Base-by-base conservation (phyloP, 2,113 vertebrate species). In the Leucoraja erinaceus region DNA sequence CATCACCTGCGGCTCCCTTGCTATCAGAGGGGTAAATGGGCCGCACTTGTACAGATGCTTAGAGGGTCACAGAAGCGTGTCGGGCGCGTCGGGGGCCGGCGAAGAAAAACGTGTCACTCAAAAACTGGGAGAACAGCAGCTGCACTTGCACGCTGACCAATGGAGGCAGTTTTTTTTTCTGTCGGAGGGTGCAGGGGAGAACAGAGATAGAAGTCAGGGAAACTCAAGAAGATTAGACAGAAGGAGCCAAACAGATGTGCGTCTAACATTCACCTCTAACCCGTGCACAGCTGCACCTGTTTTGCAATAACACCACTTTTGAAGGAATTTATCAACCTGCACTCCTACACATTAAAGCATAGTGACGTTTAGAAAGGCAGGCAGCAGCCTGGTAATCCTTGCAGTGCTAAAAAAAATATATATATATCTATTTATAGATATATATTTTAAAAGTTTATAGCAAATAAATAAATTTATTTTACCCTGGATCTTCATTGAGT, bases 1-100 rank as follows among this genome's bases (percentile, higher is more conserved):
- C 93, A 93, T 95, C 95, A 96, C 96, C 95, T 96, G 94, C 54
- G 0, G 93, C 47, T 28, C 93, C 93, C 79, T 93, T 93, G 93
- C 7, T 94, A 94, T 94, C 94, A 94, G 93, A 93, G 94, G 38
- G 76, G 93, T 93, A 94, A 95, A 94, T 94, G 12, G 95, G 93
- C 79, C 94, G 72, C 94, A 77, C 95, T 94, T 83, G 93, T 38
- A 93, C 94, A 94, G 94, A 93, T 90, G 94, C 93, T 0, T 3
- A 94, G 93, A 95, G 93, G 94, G 74, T 94, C 95, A 63, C 47
- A 16, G 93, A 95, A 94, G 93, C 93, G 14, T 59, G 20, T 93
- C 95, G 90, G 94, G 94, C 86, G 83, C 93, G 93, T 93, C 93
- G 38, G 38, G 93, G 93, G 77, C 93, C 93, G 92, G 93, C 93